These are phyloP conservation scores for Python bivittatus DNA, from an alignment of 2,113 vertebrate species.

Conservation along the genomic window DNA sequence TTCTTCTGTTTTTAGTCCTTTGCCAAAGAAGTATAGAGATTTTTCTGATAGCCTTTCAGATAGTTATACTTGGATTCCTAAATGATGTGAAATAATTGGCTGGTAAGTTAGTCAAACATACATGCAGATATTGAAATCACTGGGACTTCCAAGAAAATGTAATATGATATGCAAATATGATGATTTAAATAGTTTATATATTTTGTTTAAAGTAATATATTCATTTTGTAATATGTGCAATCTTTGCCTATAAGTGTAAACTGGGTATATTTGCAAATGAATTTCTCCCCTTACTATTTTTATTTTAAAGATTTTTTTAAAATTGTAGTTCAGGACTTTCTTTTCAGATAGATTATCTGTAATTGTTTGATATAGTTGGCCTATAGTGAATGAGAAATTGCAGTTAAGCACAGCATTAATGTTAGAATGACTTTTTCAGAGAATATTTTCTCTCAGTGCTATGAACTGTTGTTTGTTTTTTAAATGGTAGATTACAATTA, in stretches of 20 bases:
- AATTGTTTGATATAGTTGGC: not conserved
- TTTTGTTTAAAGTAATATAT: not conserved
- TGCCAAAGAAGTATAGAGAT: not conserved
- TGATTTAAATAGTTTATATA: not conserved
- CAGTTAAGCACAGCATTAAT: not conserved
- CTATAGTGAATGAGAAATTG: not conserved
- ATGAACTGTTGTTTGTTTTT: not conserved
- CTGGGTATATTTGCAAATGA: not conserved
- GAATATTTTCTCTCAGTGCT: not conserved
- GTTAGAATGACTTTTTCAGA: not conserved
- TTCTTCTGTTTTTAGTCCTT: not conserved
- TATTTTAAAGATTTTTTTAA: not conserved
- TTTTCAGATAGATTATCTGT: not conserved
- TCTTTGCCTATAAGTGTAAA: not conserved
- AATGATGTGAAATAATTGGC: not conserved
- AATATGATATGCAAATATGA: not conserved
- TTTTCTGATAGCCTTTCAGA: not conserved
- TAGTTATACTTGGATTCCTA: not conserved
- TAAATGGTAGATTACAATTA: not conserved
- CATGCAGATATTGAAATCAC: not conserved
- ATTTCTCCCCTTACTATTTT: not conserved
- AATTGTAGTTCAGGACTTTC: not conserved
- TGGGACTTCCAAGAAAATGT: not conserved
- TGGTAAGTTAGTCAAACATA: not conserved
- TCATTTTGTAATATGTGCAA: not conserved